These are phyloP conservation scores for Mythimna impura DNA, from an alignment of 2,888 invertebrate genomes.

Conservation along the genomic window DNA sequence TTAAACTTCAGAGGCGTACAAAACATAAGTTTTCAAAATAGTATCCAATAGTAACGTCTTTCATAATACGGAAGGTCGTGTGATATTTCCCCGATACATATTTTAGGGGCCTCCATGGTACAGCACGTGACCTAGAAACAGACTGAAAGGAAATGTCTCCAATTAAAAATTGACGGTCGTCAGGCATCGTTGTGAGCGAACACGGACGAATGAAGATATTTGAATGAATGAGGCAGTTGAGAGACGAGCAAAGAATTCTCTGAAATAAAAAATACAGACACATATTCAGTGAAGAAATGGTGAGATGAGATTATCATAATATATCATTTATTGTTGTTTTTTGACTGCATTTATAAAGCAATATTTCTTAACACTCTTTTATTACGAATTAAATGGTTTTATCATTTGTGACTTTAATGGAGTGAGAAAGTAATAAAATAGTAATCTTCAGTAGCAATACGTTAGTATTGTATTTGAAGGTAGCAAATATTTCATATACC, in stretches of 20 bases:
- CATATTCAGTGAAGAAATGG: too few relatives aligned
- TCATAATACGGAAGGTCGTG: slow-evolving; percentile 49
- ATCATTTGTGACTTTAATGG: background rate
- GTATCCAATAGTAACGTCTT: slow-evolving; percentile 41
- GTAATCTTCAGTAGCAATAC: background rate
- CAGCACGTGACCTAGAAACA: slow-evolving; percentile 78
- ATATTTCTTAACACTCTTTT: background rate
- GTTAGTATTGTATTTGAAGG: background rate
- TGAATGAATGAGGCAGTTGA: slow-evolving; percentile 47
- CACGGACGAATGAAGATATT: slow-evolving; percentile 65
- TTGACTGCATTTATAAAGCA: too few relatives aligned
- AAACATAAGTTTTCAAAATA: slow-evolving; percentile 41
- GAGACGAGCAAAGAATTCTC: fast-evolving
- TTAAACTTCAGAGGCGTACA: slow-evolving; percentile 21
- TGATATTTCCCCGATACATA: slow-evolving; percentile 71
- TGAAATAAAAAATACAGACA: too few relatives aligned
- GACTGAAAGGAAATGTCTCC: slow-evolving; percentile 81
- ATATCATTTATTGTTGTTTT: background rate
- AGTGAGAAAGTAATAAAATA: background rate
- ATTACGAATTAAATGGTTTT: background rate
- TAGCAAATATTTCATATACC: background rate
- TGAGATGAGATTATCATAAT: background rate
- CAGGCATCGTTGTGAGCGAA: slow-evolving; percentile 71
- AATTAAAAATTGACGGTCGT: slow-evolving; percentile 85
- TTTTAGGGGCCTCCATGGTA: slow-evolving; percentile 71